phyloP scores from a whole-genome alignment of 2,888 invertebrate species.

The Noctuana brunneofusca region DNA sequence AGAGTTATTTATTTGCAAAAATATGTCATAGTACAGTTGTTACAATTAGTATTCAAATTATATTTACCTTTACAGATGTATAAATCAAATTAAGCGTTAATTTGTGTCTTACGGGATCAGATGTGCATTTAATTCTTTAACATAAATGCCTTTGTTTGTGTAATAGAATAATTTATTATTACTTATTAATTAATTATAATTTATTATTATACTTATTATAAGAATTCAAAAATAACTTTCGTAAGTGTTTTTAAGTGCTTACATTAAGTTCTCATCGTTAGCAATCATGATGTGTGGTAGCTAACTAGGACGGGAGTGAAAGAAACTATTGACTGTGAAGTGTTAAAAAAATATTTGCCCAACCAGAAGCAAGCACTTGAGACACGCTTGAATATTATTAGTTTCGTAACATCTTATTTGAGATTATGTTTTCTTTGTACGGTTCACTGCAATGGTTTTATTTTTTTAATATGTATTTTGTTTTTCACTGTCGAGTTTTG shows the following conservation, averaged over 20 bases:
- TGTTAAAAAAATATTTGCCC: conserved; percentile 31
- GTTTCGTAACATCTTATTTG: conserved; percentile 28
- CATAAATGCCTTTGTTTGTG: too few species aligned
- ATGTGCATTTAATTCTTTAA: too few species aligned
- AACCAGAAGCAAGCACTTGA: conserved; percentile 32
- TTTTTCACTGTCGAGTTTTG: not conserved
- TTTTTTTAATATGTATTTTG: not conserved
- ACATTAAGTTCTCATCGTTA: conserved; percentile 28
- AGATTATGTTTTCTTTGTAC: conserved; percentile 10
- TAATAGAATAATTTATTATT: too few species aligned
- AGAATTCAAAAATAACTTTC: not conserved
- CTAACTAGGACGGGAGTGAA: conserved; percentile 30
- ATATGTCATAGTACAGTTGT: too few species aligned
- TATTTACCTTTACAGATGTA: too few species aligned
- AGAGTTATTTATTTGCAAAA: too few species aligned
- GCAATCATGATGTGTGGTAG: conserved; percentile 24
- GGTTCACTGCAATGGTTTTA: not conserved
- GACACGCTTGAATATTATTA: conserved; percentile 25
- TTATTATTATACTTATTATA: not conserved
- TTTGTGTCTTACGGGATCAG: too few species aligned
- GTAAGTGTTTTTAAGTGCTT: not conserved
- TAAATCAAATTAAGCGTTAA: too few species aligned
- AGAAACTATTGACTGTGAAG: conserved; percentile 31
- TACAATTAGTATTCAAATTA: too few species aligned
- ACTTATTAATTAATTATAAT: too few species aligned